Evolutionary conservation across 2,113 vertebrate genomes (phyloP).

Genomic region (Sorex araneus): DNA sequence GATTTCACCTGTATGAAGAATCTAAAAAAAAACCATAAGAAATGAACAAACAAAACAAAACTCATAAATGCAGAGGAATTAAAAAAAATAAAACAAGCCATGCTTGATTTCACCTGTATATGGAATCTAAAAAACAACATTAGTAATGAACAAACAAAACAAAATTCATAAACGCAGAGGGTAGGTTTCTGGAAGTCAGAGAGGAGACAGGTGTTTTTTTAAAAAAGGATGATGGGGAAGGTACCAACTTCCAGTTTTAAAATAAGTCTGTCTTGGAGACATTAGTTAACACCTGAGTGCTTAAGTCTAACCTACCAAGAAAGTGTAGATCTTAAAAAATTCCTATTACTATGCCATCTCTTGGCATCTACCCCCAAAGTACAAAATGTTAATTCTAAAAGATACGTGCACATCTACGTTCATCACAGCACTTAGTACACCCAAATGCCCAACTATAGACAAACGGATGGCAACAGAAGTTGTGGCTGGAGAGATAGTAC

Average conservation of each 20-base stretch:
- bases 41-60: background rate
- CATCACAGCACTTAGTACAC: too few species aligned
- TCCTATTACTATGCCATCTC: too few species aligned
- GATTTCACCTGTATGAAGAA: background rate
- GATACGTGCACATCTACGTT: too few species aligned
- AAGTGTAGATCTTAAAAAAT: background rate
- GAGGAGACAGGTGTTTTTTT: background rate
- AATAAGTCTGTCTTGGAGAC: background rate
- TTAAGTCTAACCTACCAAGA: background rate
- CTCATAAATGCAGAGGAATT: too few species aligned
- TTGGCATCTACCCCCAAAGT: too few species aligned
- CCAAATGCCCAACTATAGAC: too few species aligned
- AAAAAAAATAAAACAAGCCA: slow-evolving; percentile 1
- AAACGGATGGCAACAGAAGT: too few species aligned
- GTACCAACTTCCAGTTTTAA: background rate
- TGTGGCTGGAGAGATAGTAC: too few species aligned
- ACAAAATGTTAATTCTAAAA: too few species aligned
- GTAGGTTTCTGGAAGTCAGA: background rate
- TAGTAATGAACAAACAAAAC: background rate
- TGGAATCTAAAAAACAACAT: background rate
- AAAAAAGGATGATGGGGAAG: background rate
- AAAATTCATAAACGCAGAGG: background rate
- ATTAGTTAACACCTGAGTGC: too few species aligned
- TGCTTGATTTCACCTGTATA: background rate
- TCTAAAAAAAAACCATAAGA: background rate